phyloP scores from a whole-genome alignment of 2,113 vertebrate genomes.

The Mungos mungo region DNA sequence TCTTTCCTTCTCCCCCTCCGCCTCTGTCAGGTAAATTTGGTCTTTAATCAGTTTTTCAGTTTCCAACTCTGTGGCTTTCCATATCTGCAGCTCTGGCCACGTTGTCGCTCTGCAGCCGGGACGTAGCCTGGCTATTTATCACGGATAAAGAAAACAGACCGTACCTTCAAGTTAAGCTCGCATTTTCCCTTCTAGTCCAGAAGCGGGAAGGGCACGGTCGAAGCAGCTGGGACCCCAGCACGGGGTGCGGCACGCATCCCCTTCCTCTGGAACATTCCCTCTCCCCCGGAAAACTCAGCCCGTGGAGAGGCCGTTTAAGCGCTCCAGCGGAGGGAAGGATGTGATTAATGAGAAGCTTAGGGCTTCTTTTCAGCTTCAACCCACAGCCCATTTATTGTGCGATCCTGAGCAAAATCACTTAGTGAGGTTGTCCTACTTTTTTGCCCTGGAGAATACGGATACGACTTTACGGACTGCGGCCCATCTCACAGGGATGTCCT shows the following conservation, averaged over 20 bases:
- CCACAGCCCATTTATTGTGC: background rate
- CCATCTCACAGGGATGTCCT: background rate
- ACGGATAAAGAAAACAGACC: slow-evolving; percentile 44
- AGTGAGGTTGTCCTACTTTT: background rate
- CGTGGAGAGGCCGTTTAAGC: background rate
- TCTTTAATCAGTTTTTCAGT: slow-evolving; percentile 35
- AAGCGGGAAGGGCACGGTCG: slow-evolving; percentile 18
- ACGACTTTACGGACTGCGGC: too few species aligned
- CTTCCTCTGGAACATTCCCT: background rate
- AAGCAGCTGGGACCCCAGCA: background rate
- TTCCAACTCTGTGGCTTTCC: background rate
- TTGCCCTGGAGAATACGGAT: background rate
- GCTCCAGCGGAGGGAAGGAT: background rate
- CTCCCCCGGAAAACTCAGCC: background rate
- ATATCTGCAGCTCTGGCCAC: background rate
- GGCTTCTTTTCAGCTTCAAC: slow-evolving; percentile 36
- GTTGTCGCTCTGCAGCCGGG: background rate
- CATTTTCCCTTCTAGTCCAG: slow-evolving; percentile 57
- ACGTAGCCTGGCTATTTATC: background rate
- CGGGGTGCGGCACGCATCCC: slow-evolving; percentile 38
- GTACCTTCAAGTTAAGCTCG: slow-evolving; percentile 71
- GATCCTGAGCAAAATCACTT: slow-evolving; percentile 17
- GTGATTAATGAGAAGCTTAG: background rate
- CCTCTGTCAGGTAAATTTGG: background rate
- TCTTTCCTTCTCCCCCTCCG: fast-evolving